Conservation (phyloP, 2,113 vertebrate species). For the Columba janthina region DNA sequence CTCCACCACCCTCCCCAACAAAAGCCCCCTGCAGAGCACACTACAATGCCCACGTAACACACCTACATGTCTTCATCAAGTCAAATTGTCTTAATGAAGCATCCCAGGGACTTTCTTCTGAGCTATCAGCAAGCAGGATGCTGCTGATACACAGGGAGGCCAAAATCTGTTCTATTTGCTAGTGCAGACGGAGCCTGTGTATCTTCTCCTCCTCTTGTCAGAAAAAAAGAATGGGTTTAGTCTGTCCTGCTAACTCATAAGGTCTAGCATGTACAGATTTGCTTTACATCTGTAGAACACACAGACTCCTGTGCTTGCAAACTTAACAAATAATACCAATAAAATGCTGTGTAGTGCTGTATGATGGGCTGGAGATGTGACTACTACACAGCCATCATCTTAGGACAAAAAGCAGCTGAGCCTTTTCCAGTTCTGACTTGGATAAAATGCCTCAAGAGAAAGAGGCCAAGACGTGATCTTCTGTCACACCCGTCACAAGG, state of each 20-base stretch:
- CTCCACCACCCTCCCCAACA: no score
- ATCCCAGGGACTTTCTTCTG: not conserved
- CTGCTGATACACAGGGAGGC: not conserved
- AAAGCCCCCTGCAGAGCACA: not conserved
- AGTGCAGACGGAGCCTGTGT: not conserved
- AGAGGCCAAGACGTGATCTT: not conserved
- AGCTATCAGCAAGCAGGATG: not conserved
- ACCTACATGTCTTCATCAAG: not conserved
- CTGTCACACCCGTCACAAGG: fast-evolving
- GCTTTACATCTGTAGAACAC: not conserved
- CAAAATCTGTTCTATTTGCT: not conserved
- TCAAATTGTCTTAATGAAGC: not conserved
- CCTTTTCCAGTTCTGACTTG: not conserved
- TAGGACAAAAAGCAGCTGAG: not conserved
- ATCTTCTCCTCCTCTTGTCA: not conserved
- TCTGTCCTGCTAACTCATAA: not conserved
- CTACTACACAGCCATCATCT: fast-evolving
- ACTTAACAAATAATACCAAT: not conserved
- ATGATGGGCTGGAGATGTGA: not conserved
- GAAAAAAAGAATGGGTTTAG: not conserved
- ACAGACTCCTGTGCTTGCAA: not conserved
- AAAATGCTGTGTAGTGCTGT: not conserved
- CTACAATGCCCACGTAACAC: not conserved
- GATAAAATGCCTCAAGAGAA: not conserved
- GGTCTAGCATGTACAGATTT: not conserved